These are phyloP conservation scores for Tychaedon coryphoeus DNA, from an alignment of 2,113 vertebrate genomes.

Conservation along the genomic window DNA sequence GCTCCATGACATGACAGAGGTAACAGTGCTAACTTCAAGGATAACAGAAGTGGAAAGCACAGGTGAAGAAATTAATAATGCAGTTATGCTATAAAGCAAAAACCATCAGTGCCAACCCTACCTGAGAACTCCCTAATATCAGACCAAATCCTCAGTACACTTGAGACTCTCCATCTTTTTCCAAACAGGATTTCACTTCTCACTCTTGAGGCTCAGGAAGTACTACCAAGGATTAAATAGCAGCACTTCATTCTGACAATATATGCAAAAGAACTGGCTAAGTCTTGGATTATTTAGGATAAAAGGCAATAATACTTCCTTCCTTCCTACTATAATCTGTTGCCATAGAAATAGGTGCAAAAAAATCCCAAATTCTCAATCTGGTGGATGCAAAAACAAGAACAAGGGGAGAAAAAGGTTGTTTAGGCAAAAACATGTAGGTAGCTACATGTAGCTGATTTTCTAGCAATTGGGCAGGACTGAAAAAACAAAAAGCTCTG, in stretches of 20 bases:
- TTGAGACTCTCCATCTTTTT: neutral
- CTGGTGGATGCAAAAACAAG: neutral
- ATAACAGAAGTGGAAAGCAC: neutral
- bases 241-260: neutral
- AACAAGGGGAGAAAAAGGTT: neutral
- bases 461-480: neutral
- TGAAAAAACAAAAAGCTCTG: neutral
- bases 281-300: neutral
- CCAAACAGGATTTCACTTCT: neutral
- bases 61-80: neutral
- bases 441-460: neutral
- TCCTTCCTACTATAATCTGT: neutral
- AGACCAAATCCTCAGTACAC: neutral
- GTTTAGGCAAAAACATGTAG: neutral
- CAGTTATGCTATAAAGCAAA: neutral
- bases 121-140: neutral
- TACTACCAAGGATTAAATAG: neutral
- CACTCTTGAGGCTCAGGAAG: neutral
- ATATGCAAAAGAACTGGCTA: neutral
- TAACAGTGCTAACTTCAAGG: neutral
- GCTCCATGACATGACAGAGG: neutral
- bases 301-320: conserved; percentile 24
- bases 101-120: neutral
- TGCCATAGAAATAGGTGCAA: conserved; percentile 22
- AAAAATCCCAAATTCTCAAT: neutral